phyloP scores from a whole-genome alignment of 2,113 vertebrate species.

The Balaeniceps rex region DNA sequence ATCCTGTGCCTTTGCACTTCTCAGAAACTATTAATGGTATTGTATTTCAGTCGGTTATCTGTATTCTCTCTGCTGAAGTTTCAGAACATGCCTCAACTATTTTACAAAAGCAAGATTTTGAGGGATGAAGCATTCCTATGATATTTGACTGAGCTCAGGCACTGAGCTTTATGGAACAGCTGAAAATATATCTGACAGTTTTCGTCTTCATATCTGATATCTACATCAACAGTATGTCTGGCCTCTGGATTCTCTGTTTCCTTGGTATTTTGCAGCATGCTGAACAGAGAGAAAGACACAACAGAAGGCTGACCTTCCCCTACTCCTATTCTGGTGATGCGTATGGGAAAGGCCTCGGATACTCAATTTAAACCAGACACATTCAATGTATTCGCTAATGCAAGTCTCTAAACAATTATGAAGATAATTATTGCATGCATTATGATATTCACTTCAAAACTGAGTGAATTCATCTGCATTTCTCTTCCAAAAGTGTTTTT shows the following conservation, averaged over 20 bases:
- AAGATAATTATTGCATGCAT: accelerated
- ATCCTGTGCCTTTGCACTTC: not conserved
- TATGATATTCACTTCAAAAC: not conserved
- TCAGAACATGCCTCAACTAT: not conserved
- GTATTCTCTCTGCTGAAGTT: not conserved
- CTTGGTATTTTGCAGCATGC: not conserved
- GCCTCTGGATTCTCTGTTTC: not conserved
- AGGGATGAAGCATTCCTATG: not conserved
- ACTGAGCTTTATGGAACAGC: not conserved
- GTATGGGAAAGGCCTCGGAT: not conserved
- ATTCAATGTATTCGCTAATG: not conserved
- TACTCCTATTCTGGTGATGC: not conserved
- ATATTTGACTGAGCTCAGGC: not conserved
- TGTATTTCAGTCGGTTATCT: not conserved
- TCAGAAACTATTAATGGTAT: not conserved
- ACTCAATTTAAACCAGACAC: not conserved
- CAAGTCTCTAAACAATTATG: not conserved
- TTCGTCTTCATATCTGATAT: not conserved
- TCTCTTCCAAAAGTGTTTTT: not conserved
- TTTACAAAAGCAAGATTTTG: not conserved
- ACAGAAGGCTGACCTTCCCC: not conserved
- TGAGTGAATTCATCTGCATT: not conserved
- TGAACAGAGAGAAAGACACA: not conserved
- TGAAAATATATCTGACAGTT: not conserved
- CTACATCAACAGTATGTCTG: not conserved